Base-by-base conservation (phyloP, 30 jellyfish, hydroid and myxozoan species). In the Cassiopea andromeda region DNA sequence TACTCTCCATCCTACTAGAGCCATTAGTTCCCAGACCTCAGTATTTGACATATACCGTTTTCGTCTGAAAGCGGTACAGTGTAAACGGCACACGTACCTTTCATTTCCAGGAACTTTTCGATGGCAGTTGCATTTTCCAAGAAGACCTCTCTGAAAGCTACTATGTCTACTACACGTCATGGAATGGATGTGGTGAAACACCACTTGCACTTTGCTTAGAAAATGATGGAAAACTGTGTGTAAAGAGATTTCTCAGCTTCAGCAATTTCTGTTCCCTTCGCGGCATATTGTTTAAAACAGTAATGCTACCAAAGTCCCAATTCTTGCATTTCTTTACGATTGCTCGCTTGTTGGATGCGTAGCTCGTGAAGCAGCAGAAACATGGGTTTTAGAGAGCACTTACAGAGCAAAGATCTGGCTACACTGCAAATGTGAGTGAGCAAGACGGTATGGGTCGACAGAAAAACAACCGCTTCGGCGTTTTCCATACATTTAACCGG, bases 241-340 rank as follows among this genome's bases (percentile, higher is more conserved):
- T 83, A 2, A 68, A 71, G 10, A 47, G 48, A 5, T 9, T 68
- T 1, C 77, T 45, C 60, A 59, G 60, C 46, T 48, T 46, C 76
- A 44, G 49, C 70, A 70, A 50, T 46, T 17, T 44, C 13, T 46
- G 82, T 15, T 49, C 43, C 2, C 76, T 59, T 7, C 78, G 38
- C 15, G 91, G 91, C 4, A 83, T 68, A n/a, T 73, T 45, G 9
- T 85, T 85, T 72, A 85, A 85, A 60, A 85, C 93, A 14, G 69
- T 85, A 15, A 57, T 68, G 47, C 68, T 85, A 14, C 81, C 93
- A 17, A 78, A 74, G 59, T 44, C 77, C 5, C 81, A 85, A 64
- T 76, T 47, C 46, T 13, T 59, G 49, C 82, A 85, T 60, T 85
- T 73, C 59, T 73, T 27, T 60, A 44, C 73, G 16, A 16, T 85